phyloP scores from a whole-genome alignment of 2,113 vertebrate genomes.

The Urocynchramus pylzowi region DNA sequence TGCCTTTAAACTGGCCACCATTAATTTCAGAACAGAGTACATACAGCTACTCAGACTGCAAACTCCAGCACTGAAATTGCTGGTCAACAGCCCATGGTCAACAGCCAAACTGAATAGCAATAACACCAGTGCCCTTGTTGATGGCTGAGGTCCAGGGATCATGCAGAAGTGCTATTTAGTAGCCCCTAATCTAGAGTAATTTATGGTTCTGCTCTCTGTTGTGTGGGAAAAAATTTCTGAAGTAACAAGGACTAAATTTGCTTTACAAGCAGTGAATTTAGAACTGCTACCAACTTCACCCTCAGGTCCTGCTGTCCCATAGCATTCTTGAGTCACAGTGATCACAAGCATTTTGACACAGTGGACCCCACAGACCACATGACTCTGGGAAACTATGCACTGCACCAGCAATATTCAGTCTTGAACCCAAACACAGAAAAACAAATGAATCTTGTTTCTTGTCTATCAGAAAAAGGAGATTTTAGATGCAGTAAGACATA shows the following conservation, averaged over 20 bases:
- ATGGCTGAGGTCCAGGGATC: not conserved
- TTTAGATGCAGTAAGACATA: not conserved
- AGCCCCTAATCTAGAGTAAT: not conserved
- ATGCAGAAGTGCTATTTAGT: not conserved
- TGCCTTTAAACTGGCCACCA: not conserved
- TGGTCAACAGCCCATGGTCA: not conserved
- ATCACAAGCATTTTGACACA: not conserved
- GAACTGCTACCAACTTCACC: not conserved
- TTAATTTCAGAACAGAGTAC: not conserved
- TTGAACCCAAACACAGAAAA: not conserved
- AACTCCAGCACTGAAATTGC: not conserved
- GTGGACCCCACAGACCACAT: not conserved
- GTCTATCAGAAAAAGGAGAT: not conserved
- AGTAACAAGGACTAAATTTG: not conserved
- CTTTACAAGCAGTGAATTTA: not conserved
- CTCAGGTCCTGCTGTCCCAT: not conserved
- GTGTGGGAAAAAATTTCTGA: not conserved
- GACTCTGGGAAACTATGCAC: constrained; percentile 11
- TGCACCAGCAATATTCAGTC: not conserved
- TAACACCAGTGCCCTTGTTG: not conserved
- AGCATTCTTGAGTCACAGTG: not conserved
- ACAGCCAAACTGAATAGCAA: accelerated
- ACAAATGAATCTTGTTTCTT: not conserved
- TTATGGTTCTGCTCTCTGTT: not conserved
- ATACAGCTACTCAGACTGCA: not conserved